Evolutionary conservation across 2,888 invertebrate genomes (phyloP).

Genomic region (Nephrotoma flavescens): DNA sequence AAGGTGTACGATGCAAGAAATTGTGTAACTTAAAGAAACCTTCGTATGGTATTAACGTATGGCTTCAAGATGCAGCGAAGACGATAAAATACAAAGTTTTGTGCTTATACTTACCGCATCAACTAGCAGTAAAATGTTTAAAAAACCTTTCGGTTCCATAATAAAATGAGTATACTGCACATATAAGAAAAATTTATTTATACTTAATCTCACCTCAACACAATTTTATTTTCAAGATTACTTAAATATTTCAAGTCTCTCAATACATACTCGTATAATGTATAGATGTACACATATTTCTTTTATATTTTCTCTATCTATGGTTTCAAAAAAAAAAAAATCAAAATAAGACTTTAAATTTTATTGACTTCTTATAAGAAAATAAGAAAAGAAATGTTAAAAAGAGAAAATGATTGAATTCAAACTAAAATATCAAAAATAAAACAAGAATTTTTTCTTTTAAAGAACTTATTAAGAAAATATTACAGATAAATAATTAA

Average conservation of each 20-base stretch:
- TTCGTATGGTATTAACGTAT: too few relatives aligned
- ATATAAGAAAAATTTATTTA: background rate
- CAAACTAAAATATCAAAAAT: background rate
- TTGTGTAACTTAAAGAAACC: too few relatives aligned
- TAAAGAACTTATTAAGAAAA: background rate
- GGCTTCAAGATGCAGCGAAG: too few relatives aligned
- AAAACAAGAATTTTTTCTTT: background rate
- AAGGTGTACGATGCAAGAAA: too few relatives aligned
- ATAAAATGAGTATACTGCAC: background rate
- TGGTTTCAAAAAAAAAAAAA: background rate
- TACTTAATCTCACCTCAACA: background rate
- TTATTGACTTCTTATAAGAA: background rate
- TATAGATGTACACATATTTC: background rate
- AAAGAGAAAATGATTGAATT: background rate
- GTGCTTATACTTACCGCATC: too few relatives aligned
- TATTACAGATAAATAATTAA: background rate
- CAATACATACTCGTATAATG: background rate
- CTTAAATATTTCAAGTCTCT: background rate
- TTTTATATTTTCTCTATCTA: background rate
- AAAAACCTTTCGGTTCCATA: background rate
- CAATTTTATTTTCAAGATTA: background rate
- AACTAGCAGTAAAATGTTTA: too few relatives aligned
- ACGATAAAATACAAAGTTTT: too few relatives aligned
- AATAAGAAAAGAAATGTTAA: background rate
- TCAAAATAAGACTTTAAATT: background rate